Evolutionary conservation across 2,888 invertebrate genomes (phyloP).

Genomic region (Mamestra brassicae): DNA sequence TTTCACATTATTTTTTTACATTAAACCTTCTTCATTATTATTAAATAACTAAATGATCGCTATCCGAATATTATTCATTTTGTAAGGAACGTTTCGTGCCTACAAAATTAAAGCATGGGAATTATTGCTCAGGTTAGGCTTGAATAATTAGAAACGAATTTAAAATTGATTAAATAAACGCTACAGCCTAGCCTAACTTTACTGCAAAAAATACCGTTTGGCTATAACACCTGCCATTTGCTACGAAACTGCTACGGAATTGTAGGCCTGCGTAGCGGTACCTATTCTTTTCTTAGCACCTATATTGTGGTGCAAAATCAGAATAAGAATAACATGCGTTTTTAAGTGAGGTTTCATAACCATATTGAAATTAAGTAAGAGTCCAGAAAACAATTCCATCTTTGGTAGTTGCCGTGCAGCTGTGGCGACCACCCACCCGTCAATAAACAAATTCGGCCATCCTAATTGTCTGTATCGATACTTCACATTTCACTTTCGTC

Average conservation of each 20-base stretch:
- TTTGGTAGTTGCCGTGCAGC: slow-evolving; percentile 58
- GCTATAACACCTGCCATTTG: slow-evolving; percentile 35
- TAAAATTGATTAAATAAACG: slow-evolving; percentile 33
- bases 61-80: too few relatives aligned
- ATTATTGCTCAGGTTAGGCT: slow-evolving; percentile 20
- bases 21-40: neutral
- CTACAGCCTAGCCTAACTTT: slow-evolving; percentile 30
- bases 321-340: slow-evolving; percentile 4
- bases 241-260: slow-evolving; percentile 58
- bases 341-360: slow-evolving; percentile 22
- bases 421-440: slow-evolving; percentile 70
- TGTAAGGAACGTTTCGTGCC: neutral
- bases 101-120: slow-evolving; percentile 10
- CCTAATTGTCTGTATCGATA: slow-evolving; percentile 75
- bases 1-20: neutral
- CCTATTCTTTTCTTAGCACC: slow-evolving; percentile 9
- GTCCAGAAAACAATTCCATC: slow-evolving; percentile 46
- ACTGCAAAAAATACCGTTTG: slow-evolving; percentile 53
- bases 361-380: slow-evolving; percentile 41
- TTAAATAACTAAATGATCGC: neutral
- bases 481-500: slow-evolving; percentile 89
- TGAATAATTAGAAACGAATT: slow-evolving; percentile 36
- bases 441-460: slow-evolving; percentile 80
- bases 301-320: neutral
- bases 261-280: slow-evolving; percentile 42